These are phyloP conservation scores for Acanthurus lineatus DNA, from an alignment of 2,797 vertebrate genomes.

Conservation along the genomic window DNA sequence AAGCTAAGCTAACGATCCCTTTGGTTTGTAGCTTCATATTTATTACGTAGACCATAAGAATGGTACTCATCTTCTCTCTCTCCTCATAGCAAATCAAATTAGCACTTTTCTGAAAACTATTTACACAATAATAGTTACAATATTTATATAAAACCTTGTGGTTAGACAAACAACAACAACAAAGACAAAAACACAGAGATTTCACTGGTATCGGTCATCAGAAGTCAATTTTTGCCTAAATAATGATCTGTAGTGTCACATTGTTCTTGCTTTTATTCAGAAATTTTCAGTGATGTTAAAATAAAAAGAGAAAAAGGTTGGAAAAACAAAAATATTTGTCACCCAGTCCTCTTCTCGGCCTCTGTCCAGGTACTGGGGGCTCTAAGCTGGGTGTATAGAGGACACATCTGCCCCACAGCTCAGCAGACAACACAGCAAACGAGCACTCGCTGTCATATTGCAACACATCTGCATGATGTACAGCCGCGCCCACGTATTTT, in stretches of 20 bases:
- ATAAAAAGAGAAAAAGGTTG: neutral
- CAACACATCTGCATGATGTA: constrained; percentile 71
- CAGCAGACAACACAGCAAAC: constrained; percentile 57
- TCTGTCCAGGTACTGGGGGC: constrained; percentile 49
- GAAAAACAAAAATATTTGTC: constrained; percentile 1
- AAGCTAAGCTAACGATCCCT: neutral
- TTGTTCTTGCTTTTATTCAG: neutral
- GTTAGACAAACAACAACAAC: too few relatives aligned
- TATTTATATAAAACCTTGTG: too few relatives aligned
- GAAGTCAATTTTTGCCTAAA: constrained; percentile 18
- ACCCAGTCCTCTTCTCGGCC: constrained; percentile 9
- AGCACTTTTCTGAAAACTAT: too few relatives aligned
- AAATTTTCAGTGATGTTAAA: neutral
- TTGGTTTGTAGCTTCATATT: neutral
- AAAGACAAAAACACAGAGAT: neutral
- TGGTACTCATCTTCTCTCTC: too few relatives aligned
- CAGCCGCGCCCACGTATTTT: constrained; percentile 63
- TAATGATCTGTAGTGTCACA: constrained; percentile 32
- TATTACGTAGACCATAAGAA: neutral
- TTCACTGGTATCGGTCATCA: constrained; percentile 7
- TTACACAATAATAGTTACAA: too few relatives aligned
- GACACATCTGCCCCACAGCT: constrained; percentile 78
- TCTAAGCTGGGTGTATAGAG: constrained; percentile 60
- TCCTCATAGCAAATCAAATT: too few relatives aligned
- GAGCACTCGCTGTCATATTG: constrained; percentile 73